Base-by-base conservation (phyloP, 2,113 vertebrate species). In the Mionectes macconnelli region DNA sequence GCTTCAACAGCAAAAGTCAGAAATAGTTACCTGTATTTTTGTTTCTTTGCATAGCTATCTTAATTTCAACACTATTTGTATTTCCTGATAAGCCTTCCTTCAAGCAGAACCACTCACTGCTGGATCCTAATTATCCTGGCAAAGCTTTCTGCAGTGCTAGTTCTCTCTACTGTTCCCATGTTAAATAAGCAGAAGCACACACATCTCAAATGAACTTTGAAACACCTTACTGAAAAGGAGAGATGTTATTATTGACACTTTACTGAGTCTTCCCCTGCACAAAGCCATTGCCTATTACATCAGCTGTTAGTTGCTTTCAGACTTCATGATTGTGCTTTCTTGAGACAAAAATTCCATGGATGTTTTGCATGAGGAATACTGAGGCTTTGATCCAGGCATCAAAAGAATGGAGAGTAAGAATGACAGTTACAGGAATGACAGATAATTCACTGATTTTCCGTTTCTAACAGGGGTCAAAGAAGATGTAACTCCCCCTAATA, bases 131-230 rank as follows among this genome's bases (percentile, higher is more conserved):
- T 92, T 74, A 66, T 50, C 21, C 62, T 45, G 12, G 27, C 50
- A 90, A 80, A 70, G 16, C 15, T 69, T 69, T 90, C 31, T 75
- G 21, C 55, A 33, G 15, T 93, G 45, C 37, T 85, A 25, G 8
- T 80, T 92, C 56, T 75, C 33, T 80, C 20, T 73, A 13, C 52
- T 33, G 28, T 40, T 81, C 16, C 44, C n/a, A 12, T 42, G n/a
- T 79, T 91, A 91, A 90, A 91, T 53, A 79, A 85, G 30, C 60
- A 87, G 81, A 78, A 84, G 33, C 8, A 50, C 19, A 39, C 5
- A 12, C 9, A 44, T 44, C 17, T 57, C 28, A 63, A 64, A 93
- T 20, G 44, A 76, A 80, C 59, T 83, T 52, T 53, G 37, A 90
- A 77, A 44, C 14, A 25, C 22, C 6, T 15, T 27, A 57, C 24